Percentiles rank a stretch among this genome's conserved stretches.
phyloP scores from a whole-genome alignment of 2,797 vertebrate genomes.

The Smutsia gigantea region DNA sequence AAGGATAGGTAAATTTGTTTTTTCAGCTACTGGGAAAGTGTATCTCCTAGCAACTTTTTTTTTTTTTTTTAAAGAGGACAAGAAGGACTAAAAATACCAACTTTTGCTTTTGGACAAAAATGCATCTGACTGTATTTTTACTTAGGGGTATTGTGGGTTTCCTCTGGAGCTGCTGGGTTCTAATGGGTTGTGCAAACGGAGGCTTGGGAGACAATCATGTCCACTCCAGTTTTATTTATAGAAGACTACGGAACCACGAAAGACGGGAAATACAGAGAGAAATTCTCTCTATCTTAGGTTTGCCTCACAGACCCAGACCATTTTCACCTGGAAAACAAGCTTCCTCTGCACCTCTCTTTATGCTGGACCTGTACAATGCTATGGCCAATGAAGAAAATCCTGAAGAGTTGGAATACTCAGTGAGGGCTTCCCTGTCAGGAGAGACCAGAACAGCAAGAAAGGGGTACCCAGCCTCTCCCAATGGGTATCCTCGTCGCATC shows the following conservation, averaged over 20 bases:
- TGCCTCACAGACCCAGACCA: constrained; percentile 98
- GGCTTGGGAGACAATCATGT: constrained; percentile 97
- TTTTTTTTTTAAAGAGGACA: constrained; percentile 73
- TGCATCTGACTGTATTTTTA: constrained; percentile 88
- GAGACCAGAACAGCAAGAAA: constrained; percentile 90
- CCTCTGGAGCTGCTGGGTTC: constrained; percentile 93
- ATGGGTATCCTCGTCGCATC: constrained; percentile 92
- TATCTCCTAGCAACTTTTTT: constrained; percentile 80
- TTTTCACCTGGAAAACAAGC: constrained; percentile 98
- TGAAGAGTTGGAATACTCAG: constrained; percentile 87
- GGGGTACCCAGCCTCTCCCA: constrained; percentile 91
- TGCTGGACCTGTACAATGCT: constrained; percentile 99
- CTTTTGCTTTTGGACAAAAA: constrained; percentile 85
- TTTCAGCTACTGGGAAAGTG: constrained; percentile 82
- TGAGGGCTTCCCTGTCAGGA: constrained; percentile 88
- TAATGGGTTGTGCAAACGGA: constrained; percentile 92
- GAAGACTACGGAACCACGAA: constrained; percentile 98
- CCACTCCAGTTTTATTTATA: constrained; percentile 99
- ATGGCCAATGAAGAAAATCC: constrained; percentile 96
- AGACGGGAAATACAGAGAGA: constrained; percentile 99
- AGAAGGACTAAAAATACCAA: constrained; percentile 82
- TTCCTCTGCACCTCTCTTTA: constrained; percentile 98
- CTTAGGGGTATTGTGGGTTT: constrained; percentile 91
- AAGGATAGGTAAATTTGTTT: constrained; percentile 89
- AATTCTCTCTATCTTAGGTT: constrained; percentile 98